Conservation (phyloP, 2,113 vertebrate genomes). For the Suricata suricatta region DNA sequence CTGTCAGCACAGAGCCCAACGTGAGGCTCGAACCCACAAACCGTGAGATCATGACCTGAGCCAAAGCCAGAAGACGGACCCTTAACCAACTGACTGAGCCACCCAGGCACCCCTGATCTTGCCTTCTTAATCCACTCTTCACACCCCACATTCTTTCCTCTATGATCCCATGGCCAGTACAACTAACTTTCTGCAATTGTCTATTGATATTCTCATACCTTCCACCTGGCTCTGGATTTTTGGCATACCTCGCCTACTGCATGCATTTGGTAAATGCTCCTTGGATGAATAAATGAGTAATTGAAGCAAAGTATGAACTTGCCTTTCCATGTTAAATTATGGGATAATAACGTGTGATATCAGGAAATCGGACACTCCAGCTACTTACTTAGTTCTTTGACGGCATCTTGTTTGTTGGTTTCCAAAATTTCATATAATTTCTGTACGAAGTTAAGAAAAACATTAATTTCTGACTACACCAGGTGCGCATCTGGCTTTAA, state of each 20-base stretch:
- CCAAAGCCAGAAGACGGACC: too few relatives aligned
- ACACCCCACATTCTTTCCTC: not conserved
- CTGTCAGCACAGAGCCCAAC: too few relatives aligned
- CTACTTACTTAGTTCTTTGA: slow-evolving; percentile 72
- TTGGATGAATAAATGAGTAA: not conserved
- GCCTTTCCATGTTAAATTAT: not conserved
- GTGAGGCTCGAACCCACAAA: too few relatives aligned
- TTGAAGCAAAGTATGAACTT: not conserved
- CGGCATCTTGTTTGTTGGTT: slow-evolving; percentile 59
- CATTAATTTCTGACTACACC: not conserved
- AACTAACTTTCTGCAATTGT: not conserved
- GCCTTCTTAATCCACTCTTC: not conserved
- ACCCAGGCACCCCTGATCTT: not conserved
- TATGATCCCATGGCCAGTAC: not conserved
- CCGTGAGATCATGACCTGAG: too few relatives aligned
- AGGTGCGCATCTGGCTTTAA: not conserved
- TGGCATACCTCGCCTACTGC: not conserved
- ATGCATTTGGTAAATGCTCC: not conserved
- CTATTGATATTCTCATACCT: not conserved
- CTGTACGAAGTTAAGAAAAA: slow-evolving; percentile 60
- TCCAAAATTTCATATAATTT: slow-evolving; percentile 78
- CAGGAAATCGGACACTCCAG: not conserved
- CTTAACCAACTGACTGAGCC: too few relatives aligned
- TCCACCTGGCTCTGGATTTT: too few relatives aligned
- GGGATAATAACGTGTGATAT: not conserved